Percentiles rank a stretch among this genome's conserved stretches.
These are phyloP conservation scores for Tetanocera ferruginea DNA, from an alignment of 2,888 invertebrate genomes.

Conservation along the genomic window DNA sequence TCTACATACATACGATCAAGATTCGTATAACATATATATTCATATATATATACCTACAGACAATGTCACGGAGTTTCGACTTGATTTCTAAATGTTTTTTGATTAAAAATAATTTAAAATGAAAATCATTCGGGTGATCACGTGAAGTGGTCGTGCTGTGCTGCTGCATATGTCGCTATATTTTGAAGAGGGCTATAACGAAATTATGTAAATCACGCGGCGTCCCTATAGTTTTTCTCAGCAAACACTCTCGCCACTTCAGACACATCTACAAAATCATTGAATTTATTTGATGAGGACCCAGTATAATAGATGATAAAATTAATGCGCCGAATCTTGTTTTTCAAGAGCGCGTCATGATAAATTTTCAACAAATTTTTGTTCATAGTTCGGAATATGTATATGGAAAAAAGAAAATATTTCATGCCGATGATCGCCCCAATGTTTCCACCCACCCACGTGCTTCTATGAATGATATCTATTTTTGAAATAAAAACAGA, in stretches of 20 bases:
- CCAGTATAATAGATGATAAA: neutral
- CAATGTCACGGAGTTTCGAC: neutral
- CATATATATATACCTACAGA: neutral
- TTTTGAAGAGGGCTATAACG: neutral
- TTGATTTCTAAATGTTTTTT: conserved; percentile 15
- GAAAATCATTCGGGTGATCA: conserved; percentile 37
- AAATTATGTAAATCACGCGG: neutral
- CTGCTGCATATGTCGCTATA: neutral
- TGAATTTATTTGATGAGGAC: neutral
- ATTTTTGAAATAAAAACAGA: conserved; percentile 28
- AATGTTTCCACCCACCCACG: conserved; percentile 22
- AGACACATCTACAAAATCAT: neutral
- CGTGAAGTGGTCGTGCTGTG: conserved; percentile 44
- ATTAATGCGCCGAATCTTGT: conserved; percentile 23
- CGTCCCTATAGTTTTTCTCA: neutral
- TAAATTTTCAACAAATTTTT: neutral
- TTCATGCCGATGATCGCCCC: conserved; percentile 15
- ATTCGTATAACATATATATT: too few relatives aligned
- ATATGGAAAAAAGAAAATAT: neutral
- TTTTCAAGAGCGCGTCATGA: conserved; percentile 10
- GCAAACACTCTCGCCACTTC: neutral
- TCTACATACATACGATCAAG: too few relatives aligned
- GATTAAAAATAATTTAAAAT: conserved; percentile 21
- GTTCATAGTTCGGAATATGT: neutral
- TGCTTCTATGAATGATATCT: conserved; percentile 12